Percentiles rank a stretch among this genome's conserved stretches.
Conservation (phyloP, 2,888 invertebrate species). For the Argyresthia goedartella region DNA sequence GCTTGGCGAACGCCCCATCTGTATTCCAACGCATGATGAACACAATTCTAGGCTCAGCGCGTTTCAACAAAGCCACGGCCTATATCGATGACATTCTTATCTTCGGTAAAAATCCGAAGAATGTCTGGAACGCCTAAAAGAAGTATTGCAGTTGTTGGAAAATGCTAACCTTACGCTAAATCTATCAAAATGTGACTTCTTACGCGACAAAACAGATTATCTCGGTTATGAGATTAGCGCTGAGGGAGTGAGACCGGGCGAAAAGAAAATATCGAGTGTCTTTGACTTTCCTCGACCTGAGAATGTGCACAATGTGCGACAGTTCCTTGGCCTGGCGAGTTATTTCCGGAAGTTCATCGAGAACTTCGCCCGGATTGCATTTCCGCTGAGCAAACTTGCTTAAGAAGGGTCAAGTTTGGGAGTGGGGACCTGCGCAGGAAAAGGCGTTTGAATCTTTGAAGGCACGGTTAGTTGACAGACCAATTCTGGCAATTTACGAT, state of each 20-base stretch:
- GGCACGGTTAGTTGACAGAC: slow-evolving; percentile 8
- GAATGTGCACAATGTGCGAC: slow-evolving; percentile 18
- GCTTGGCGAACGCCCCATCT: slow-evolving; percentile 24
- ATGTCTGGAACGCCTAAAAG: slow-evolving; percentile 12
- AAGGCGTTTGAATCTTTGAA: slow-evolving; percentile 11
- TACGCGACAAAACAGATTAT: slow-evolving; percentile 19
- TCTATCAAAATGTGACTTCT: slow-evolving; percentile 21
- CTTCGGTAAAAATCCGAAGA: slow-evolving; percentile 10
- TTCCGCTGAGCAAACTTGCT: too few relatives aligned
- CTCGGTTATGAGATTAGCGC: slow-evolving; percentile 22
- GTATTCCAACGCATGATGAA: slow-evolving; percentile 19
- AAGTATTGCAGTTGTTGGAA: slow-evolving; percentile 12
- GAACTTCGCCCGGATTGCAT: too few relatives aligned
- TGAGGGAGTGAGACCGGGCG: slow-evolving; percentile 19
- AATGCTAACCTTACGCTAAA: slow-evolving; percentile 20
- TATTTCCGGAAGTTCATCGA: slow-evolving; percentile 21
- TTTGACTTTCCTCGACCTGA: slow-evolving; percentile 20
- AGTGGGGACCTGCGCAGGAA: slow-evolving; percentile 11
- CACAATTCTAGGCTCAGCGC: not conserved
- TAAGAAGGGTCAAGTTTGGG: slow-evolving; percentile 10
- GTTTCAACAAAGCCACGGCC: slow-evolving; percentile 6
- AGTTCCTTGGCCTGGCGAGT: slow-evolving; percentile 22
- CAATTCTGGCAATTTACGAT: slow-evolving; percentile 21
- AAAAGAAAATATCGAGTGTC: slow-evolving; percentile 19
- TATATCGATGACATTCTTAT: too few relatives aligned